These are phyloP conservation scores for Perithous albicinctus DNA, from an alignment of 2,888 invertebrate species.

Conservation along the genomic window DNA sequence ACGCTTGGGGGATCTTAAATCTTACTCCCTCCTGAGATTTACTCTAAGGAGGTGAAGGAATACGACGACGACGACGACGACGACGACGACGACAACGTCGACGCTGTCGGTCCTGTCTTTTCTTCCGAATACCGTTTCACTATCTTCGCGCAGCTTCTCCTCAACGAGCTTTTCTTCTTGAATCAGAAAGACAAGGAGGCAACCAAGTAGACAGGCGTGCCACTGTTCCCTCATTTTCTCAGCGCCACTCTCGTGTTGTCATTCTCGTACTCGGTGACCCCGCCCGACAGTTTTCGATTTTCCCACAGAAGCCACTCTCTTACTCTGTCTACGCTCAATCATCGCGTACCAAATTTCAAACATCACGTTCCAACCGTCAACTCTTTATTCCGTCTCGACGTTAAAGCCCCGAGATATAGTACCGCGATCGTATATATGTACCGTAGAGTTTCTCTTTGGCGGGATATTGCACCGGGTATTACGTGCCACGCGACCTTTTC, in stretches of 20 bases:
- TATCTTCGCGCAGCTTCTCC: constrained; percentile 6
- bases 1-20: constrained; percentile 65
- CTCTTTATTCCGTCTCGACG: constrained; percentile 5
- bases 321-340: background rate
- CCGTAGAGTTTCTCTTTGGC: constrained; percentile 35
- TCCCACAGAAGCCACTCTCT: background rate
- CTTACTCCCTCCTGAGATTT: constrained; percentile 59
- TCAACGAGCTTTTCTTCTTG: constrained; percentile 9
- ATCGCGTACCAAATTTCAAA: constrained; percentile 22
- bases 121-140: constrained; percentile 25
- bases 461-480: constrained; percentile 55
- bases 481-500: constrained; percentile 45
- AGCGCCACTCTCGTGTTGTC: background rate
- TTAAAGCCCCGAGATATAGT: background rate
- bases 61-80: constrained; percentile 21
- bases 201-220: constrained; percentile 2
- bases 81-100: constrained; percentile 21
- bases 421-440: background rate
- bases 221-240: background rate
- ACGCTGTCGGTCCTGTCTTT: constrained; percentile 28
- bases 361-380: constrained; percentile 23
- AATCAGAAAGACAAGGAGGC: background rate
- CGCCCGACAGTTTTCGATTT: background rate
- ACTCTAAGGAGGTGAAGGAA: constrained; percentile 21
- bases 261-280: background rate